phyloP scores from a whole-genome alignment of 2,113 vertebrate genomes.

The Stegostoma tigrinum region DNA sequence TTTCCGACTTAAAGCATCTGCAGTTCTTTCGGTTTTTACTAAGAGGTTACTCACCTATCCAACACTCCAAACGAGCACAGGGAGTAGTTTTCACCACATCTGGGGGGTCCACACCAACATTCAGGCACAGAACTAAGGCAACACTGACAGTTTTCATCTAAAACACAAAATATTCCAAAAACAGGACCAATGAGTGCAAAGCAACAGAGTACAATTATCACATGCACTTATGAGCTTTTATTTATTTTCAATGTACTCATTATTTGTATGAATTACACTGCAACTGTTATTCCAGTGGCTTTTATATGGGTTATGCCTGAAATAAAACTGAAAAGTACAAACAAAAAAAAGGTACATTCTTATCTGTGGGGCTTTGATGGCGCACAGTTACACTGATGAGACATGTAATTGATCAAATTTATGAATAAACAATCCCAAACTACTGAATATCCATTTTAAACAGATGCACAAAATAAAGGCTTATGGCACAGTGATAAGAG shows the following conservation, averaged over 20 bases:
- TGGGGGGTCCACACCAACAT: constrained; percentile 93
- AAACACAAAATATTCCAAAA: constrained; percentile 39
- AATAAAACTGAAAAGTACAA: neutral
- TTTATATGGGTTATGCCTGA: neutral
- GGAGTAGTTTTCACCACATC: constrained; percentile 98
- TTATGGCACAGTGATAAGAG: too few relatives aligned
- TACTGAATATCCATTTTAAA: neutral
- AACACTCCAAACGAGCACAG: constrained; percentile 89
- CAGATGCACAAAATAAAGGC: neutral
- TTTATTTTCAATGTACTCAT: neutral
- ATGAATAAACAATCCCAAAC: neutral
- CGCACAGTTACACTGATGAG: neutral
- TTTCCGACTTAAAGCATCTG: too few relatives aligned
- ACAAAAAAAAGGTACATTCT: neutral
- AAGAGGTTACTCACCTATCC: constrained; percentile 75
- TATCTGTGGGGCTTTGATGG: neutral
- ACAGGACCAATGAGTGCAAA: neutral
- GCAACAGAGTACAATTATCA: neutral
- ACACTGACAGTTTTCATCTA: constrained; percentile 99
- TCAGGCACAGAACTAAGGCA: constrained; percentile 90
- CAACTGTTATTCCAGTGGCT: neutral
- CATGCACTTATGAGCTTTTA: neutral
- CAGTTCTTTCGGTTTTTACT: too few relatives aligned
- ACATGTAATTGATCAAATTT: neutral
- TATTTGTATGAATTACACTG: neutral